phyloP scores from a whole-genome alignment of 1,140 invertebrate species.

The Melanaphis sacchari region DNA sequence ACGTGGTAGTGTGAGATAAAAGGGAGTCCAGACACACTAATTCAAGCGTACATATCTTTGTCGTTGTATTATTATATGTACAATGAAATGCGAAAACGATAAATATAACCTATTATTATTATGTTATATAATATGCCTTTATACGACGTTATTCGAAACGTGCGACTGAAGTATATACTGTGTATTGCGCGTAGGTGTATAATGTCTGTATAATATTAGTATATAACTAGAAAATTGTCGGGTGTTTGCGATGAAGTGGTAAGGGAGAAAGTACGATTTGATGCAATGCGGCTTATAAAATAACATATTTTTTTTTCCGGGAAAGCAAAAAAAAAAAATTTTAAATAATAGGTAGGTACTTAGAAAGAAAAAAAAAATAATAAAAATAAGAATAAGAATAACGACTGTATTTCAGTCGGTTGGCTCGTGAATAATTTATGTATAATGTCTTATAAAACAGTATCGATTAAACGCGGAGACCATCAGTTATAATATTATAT shows the following conservation, averaged over 20 bases:
- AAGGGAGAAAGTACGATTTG: neutral
- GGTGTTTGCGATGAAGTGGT: neutral
- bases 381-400: neutral
- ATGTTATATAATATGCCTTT: neutral
- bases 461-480: constrained; percentile 1
- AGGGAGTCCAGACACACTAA: too few relatives aligned
- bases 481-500: neutral
- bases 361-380: neutral
- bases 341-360: neutral
- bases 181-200: neutral
- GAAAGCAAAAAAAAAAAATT: neutral
- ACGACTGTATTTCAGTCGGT: neutral
- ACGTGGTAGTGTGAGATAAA: too few relatives aligned
- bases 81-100: neutral
- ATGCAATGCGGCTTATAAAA: neutral
- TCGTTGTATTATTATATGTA: too few relatives aligned
- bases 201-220: neutral
- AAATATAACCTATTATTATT: neutral
- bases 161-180: neutral
- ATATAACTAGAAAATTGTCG: neutral
- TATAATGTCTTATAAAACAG: neutral
- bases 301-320: neutral
- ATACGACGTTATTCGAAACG: neutral
- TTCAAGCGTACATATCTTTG: too few relatives aligned
- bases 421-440: constrained; percentile 13